Evolutionary conservation across 2,113 vertebrate species (phyloP), one percentile per base, ranked within the genome.

Genomic region (Vulpes vulpes): DNA sequence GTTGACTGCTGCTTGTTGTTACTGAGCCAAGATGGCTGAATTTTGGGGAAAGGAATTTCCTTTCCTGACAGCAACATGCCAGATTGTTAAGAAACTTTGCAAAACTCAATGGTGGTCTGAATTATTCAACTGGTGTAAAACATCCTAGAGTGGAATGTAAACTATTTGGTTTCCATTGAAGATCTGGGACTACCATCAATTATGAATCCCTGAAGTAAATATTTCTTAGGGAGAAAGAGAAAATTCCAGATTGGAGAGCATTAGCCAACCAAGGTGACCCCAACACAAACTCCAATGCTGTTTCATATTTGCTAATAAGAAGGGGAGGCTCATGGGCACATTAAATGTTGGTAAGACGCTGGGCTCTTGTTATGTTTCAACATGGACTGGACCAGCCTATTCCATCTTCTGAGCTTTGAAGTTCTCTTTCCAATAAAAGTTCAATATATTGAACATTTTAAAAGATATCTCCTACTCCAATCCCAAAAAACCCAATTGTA

Each of bases 51-150:
- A 73, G 9, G 51, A 89, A 57, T 71, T 23, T 65, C 20, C n/a
- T 35, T 91, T 57, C 35, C 22, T 78, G 67, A 86, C 8, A 86
- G 22, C 55, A 89, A 38, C 67, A 93, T 59, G 83, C 57, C 59
- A 97, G 97, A 97, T 78, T 90, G 62, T 92, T 93, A 89, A 96
- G 79, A 51, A 95, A 53, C 73, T 0, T 92, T 93, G 62, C 73
- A 92, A 96, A 95, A 96, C 94, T 80, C 95, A 95, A 35, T 93
- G 90, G 81, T 93, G 83, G 57, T 69, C 89, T 74, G 95, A 84
- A 87, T 2, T 79, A 97, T 86, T 98, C 84, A 95, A 51, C 2
- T 96, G 74, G 64, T 90, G 25, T 95, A n/a, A 74, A 96, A 69
- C 6, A 43, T 30, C 0, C 27, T 82, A 94, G 7, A 78, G 8